Base-by-base conservation (phyloP, 1,140 invertebrate species). In the Nomia melanderi region DNA sequence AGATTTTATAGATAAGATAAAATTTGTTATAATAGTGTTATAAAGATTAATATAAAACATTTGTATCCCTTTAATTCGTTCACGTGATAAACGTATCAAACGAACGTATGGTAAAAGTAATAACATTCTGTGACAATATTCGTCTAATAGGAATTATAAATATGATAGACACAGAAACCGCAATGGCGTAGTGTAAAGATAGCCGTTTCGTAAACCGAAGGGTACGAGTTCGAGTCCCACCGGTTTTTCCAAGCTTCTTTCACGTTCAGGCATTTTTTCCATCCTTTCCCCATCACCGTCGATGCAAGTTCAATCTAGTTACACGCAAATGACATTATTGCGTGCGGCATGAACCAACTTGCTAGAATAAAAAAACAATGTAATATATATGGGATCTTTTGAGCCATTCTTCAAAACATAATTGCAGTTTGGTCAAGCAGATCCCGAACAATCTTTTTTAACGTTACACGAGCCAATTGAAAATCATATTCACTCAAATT, bases 261-360 rank as follows among this genome's bases (percentile, higher is more conserved):
- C 5, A n/a, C 23, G 4, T 8, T 6, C 20, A 17, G 20, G 20
- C 20, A 20, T 6, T 54, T 36, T 44, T 39, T 53, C 53, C 12
- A 27, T 14, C 33, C 3, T 69, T 33, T 54, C 73, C 36, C 29
- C 36, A 57, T n/a, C n/a, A n/a, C n/a, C n/a, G n/a, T n/a, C n/a
- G n/a, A n/a, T 23, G 81, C 81, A 82, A 82, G 79, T 69, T 71
- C 23, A 57, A 72, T 77, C 62, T 59, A 23, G 81, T 81, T 78
- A 54, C 50, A 69, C 36, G 41, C 36, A 36, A 7, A n/a, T 66
- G 29, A 53, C 29, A 39, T 14, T 33, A 41, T 82, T 64, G 31
- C 56, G 36, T 78, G 57, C 47, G 44, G 5, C 74, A 66, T 64
- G 12, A 74, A 77, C 39, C 25, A 44, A 20, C 67, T 82, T 82